Conservation (phyloP, 92 coral and sea anemone genomes). For the Isaurus tuberculatus region DNA sequence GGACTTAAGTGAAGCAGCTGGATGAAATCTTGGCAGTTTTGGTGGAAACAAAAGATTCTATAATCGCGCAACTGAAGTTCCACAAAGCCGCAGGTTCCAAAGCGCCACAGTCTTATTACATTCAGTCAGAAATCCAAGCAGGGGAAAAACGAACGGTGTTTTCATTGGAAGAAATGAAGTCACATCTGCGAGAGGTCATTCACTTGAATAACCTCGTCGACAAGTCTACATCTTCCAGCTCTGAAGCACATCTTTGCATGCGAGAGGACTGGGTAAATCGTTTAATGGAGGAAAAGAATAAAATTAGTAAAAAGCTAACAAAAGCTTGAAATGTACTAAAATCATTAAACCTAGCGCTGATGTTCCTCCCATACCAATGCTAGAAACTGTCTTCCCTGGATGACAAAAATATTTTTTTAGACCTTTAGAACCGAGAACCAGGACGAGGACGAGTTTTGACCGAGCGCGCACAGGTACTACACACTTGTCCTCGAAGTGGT, state of each 20-base stretch:
- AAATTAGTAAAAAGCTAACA: too few relatives aligned
- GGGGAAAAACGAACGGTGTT: background rate
- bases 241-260: background rate
- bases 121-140: constrained; percentile 2
- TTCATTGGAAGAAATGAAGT: background rate
- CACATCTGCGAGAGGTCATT: constrained; percentile 1
- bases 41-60: background rate
- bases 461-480: background rate
- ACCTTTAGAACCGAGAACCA: constrained; percentile 1
- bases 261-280: too few relatives aligned
- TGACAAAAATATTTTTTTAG: too few relatives aligned
- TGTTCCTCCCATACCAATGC: too few relatives aligned
- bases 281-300: too few relatives aligned
- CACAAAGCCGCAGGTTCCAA: background rate
- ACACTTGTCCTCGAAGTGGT: constrained; percentile 36
- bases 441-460: constrained; percentile 20
- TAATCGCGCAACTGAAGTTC: background rate
- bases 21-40: constrained; percentile 1
- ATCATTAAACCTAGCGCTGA: too few relatives aligned
- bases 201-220: background rate
- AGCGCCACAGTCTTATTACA: background rate
- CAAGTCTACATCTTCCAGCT: background rate
- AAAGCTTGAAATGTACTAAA: too few relatives aligned
- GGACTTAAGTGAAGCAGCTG: background rate
- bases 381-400: too few relatives aligned